A percentile compares a stretch with the other conserved stretches of the same genome.
phyloP scores from a whole-genome alignment of 2,888 invertebrate genomes.

The Punctoribates punctum region DNA sequence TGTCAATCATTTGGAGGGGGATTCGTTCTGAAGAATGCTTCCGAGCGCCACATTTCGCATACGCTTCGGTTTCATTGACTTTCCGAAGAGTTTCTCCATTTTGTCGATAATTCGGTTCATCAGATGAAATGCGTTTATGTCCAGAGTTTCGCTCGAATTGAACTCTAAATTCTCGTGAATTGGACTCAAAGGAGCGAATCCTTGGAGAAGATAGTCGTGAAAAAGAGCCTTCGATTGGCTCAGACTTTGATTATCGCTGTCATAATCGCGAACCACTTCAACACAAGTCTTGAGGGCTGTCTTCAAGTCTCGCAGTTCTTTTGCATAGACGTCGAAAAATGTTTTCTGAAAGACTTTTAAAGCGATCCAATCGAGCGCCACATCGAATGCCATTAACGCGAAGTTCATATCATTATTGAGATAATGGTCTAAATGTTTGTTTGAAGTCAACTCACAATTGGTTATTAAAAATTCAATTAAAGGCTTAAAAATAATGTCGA shows the following conservation, averaged over 20 bases:
- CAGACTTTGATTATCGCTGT: neutral
- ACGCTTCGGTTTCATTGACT: neutral
- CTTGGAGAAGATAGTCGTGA: conserved; percentile 43
- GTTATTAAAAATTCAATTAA: conserved; percentile 32
- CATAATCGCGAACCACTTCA: neutral
- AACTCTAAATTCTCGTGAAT: conserved; percentile 37
- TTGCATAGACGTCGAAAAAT: neutral
- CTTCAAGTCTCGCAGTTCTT: neutral
- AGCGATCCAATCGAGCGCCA: conserved; percentile 42
- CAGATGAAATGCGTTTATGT: neutral
- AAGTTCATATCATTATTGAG: conserved; percentile 21
- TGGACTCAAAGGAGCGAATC: conserved; percentile 40
- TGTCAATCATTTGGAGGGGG: neutral
- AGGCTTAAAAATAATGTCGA: conserved; percentile 33
- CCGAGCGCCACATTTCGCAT: conserved; percentile 35
- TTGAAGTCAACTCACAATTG: conserved; percentile 14
- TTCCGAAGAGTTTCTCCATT: conserved; percentile 37
- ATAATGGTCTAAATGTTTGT: conserved; percentile 31
- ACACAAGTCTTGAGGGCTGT: neutral
- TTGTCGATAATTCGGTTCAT: conserved; percentile 23
- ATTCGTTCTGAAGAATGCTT: conserved; percentile 19
- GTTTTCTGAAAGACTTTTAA: neutral
- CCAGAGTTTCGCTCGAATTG: conserved; percentile 3
- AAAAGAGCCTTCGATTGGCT: conserved; percentile 31
- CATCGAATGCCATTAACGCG: conserved; percentile 39